Evolutionary conservation across 2,797 vertebrate species (phyloP).

Genomic region (Helostoma temminkii): DNA sequence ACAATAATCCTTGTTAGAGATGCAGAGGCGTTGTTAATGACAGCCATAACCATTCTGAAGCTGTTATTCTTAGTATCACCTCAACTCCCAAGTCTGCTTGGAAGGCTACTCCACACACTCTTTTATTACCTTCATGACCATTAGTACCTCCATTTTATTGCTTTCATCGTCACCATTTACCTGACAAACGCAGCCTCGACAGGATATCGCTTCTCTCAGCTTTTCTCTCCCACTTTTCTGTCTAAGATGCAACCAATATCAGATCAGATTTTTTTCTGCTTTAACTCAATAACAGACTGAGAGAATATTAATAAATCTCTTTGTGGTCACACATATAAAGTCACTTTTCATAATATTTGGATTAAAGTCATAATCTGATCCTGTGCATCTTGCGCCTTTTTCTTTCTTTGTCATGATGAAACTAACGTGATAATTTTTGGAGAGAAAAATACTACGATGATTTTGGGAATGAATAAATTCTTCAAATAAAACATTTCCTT

Average conservation of each 20-base stretch:
- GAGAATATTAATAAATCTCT: neutral
- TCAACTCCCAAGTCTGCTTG: slow-evolving; percentile 60
- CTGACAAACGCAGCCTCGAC: slow-evolving; percentile 68
- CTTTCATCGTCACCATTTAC: slow-evolving; percentile 70
- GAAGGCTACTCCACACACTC: slow-evolving; percentile 62
- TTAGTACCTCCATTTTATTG: slow-evolving; percentile 71
- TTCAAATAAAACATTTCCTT: neutral
- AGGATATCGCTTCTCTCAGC: slow-evolving; percentile 24
- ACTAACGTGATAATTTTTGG: too few relatives aligned
- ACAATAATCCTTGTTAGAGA: slow-evolving; percentile 78
- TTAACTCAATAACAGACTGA: neutral
- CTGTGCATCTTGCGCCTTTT: neutral
- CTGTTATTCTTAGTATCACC: slow-evolving; percentile 67
- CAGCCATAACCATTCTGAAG: slow-evolving; percentile 71
- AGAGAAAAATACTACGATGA: neutral
- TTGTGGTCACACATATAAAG: slow-evolving; percentile 1
- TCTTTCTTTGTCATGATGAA: too few relatives aligned
- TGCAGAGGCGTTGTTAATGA: slow-evolving; percentile 73
- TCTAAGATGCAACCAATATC: neutral
- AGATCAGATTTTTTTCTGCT: neutral
- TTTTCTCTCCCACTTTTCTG: neutral
- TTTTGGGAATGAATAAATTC: neutral
- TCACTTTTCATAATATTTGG: slow-evolving; percentile 1
- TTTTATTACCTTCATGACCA: slow-evolving; percentile 76
- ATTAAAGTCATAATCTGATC: slow-evolving; percentile 22